phyloP scores from a whole-genome alignment of 1,140 invertebrate genomes.

The Pogonomyrmex californicus region DNA sequence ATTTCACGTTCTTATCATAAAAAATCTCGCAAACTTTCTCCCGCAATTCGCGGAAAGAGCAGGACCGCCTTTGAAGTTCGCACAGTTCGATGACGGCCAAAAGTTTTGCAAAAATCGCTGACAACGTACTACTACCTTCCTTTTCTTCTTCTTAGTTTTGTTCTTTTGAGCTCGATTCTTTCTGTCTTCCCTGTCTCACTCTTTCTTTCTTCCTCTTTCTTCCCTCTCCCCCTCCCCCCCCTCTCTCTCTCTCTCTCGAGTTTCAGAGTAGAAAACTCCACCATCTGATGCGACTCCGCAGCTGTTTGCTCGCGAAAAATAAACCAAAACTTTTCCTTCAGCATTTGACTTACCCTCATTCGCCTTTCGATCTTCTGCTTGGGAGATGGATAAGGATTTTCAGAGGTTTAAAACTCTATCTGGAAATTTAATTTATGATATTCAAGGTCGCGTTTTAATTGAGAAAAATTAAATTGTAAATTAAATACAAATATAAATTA shows the following conservation, averaged over 20 bases:
- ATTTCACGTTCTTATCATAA: constrained; percentile 21
- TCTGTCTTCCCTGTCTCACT: constrained; percentile 33
- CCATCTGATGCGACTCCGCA: constrained; percentile 59
- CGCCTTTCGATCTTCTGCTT: neutral
- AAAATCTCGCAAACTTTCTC: constrained; percentile 50
- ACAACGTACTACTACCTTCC: constrained; percentile 16
- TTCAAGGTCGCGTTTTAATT: neutral
- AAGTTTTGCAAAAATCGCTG: constrained; percentile 57
- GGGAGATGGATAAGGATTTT: constrained; percentile 54
- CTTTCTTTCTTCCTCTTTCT: too few species aligned
- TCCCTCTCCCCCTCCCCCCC: constrained; percentile 42
- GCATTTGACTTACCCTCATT: constrained; percentile 43
- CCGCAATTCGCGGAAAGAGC: constrained; percentile 21
- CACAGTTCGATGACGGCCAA: constrained; percentile 2
- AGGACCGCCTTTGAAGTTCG: constrained; percentile 17
- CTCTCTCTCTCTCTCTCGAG: constrained; percentile 32
- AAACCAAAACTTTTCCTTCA: constrained; percentile 72
- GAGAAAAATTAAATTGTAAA: constrained; percentile 2
- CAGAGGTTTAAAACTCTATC: constrained; percentile 9
- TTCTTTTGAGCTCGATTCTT: constrained; percentile 31
- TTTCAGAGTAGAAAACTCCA: constrained; percentile 52
- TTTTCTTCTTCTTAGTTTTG: constrained; percentile 21
- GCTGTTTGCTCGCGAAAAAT: constrained; percentile 78
- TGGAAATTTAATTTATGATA: constrained; percentile 22
- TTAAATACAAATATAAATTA: constrained; percentile 5